These are phyloP conservation scores for Neoaliturus tenellus DNA, from an alignment of 2,888 invertebrate genomes.

Conservation along the genomic window DNA sequence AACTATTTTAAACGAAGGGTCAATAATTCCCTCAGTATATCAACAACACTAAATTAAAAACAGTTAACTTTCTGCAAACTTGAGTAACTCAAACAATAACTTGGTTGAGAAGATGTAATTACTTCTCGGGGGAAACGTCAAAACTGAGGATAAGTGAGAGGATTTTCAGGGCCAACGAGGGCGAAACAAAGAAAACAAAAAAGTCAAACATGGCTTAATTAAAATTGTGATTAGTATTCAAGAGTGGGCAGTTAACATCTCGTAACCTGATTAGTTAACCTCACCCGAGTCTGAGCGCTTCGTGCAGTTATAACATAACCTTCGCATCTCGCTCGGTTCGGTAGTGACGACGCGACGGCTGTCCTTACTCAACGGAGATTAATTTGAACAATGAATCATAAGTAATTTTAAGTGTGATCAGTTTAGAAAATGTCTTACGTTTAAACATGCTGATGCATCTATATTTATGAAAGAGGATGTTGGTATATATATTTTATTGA, in stretches of 20 bases:
- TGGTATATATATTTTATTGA: too few species aligned
- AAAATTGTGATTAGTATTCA: conserved; percentile 11
- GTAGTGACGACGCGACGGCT: too few species aligned
- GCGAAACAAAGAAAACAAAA: conserved; percentile 14
- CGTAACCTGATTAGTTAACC: conserved; percentile 22
- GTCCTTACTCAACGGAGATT: too few species aligned
- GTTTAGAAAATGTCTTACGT: too few species aligned
- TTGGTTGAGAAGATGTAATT: background rate
- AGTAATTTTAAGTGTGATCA: too few species aligned
- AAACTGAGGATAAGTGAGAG: background rate
- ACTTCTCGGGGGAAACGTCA: background rate
- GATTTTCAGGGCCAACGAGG: background rate
- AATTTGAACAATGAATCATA: too few species aligned
- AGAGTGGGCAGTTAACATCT: conserved; percentile 1
- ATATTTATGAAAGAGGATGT: too few species aligned
- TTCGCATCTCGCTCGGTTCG: background rate
- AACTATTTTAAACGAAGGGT: too few species aligned
- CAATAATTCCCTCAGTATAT: too few species aligned
- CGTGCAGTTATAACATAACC: background rate
- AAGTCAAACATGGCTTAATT: conserved; percentile 25
- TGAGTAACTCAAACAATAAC: background rate
- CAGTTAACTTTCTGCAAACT: too few species aligned
- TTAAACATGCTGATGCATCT: too few species aligned
- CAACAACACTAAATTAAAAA: too few species aligned
- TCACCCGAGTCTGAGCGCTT: background rate